Evolutionary conservation across 1,140 invertebrate species (phyloP), one percentile per base, ranked within the genome.

Genomic region (Holotrichia oblita): DNA sequence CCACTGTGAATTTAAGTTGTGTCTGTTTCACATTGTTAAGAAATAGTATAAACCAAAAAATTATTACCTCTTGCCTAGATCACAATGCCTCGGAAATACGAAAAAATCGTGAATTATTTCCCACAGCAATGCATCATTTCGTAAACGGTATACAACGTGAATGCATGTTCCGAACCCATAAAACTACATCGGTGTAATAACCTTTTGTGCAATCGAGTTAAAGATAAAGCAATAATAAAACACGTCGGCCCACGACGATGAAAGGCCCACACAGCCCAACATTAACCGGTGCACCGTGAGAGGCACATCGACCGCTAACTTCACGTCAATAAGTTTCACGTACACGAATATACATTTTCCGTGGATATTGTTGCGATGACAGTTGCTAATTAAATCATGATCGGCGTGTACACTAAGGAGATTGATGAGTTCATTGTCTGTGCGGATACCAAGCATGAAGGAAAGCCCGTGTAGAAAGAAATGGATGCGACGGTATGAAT

Each of bases 191-290:
- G 27, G 22, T 69, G 61, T 69, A 69, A 69, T 69, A 69, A 69
- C 61, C 61, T 69, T 34, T 69, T 69, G 20, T 69, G 61, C 20
- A 69, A 69, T 69, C 20, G 22, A 24, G n/a, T 24, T 69, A 22
- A 69, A 69, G 61, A 69, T 69, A 24, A 69, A 69, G 61, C 20
- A 69, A 24, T 69, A 69, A 69, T 69, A 69, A 69, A 69, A 69
- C 27, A 69, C 61, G 27, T 7, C 61, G 61, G 20, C 22, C 61
- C 20, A 69, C 61, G 61, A 69, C 12, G 22, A 24, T 9, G 27
- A 2, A 69, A 69, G 22, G 61, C 61, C 61, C 61, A 69, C 61
- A 69, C 61, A 69, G 27, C 48, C 48, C 14, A 22, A 69, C 61
- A n/a, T 55, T 12, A n/a, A 17, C 17, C 14, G 48, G 61, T 34